phyloP scores from a whole-genome alignment of 2,888 invertebrate genomes.

The Ophion slaviceki region DNA sequence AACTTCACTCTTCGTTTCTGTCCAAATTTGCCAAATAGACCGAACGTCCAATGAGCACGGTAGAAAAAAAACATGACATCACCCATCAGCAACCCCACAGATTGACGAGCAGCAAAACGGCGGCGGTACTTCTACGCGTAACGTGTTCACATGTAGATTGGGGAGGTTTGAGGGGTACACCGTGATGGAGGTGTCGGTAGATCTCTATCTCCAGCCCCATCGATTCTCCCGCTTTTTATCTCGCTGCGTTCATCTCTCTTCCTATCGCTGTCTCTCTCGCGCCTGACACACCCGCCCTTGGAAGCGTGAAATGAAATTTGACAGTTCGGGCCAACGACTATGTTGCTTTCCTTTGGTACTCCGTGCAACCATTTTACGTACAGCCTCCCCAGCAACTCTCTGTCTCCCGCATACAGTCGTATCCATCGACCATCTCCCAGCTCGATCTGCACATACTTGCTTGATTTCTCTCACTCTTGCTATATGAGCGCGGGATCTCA shows the following conservation, averaged over 20 bases:
- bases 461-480: constrained; percentile 43
- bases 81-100: constrained; percentile 8
- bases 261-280: constrained; percentile 32
- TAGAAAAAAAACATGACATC: constrained; percentile 9
- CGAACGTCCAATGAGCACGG: background rate
- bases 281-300: constrained; percentile 72
- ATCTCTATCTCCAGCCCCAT: constrained; percentile 70
- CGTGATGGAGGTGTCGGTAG: constrained; percentile 68
- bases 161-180: constrained; percentile 42
- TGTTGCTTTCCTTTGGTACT: constrained; percentile 59
- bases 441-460: constrained; percentile 48
- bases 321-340: constrained; percentile 80
- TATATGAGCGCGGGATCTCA: constrained; percentile 40
- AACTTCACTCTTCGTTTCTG: background rate
- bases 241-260: constrained; percentile 33
- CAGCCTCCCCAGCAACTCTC: constrained; percentile 48
- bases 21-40: background rate
- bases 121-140: constrained; percentile 23
- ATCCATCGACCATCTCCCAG: constrained; percentile 40
- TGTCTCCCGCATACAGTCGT: constrained; percentile 53
- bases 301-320: constrained; percentile 83
- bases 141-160: constrained; percentile 34
- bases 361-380: constrained; percentile 57
- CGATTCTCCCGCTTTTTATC: constrained; percentile 67
- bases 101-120: constrained; percentile 52